Evolutionary conservation across 2,888 invertebrate species (phyloP).

Genomic region (Bellardia bayeri): DNA sequence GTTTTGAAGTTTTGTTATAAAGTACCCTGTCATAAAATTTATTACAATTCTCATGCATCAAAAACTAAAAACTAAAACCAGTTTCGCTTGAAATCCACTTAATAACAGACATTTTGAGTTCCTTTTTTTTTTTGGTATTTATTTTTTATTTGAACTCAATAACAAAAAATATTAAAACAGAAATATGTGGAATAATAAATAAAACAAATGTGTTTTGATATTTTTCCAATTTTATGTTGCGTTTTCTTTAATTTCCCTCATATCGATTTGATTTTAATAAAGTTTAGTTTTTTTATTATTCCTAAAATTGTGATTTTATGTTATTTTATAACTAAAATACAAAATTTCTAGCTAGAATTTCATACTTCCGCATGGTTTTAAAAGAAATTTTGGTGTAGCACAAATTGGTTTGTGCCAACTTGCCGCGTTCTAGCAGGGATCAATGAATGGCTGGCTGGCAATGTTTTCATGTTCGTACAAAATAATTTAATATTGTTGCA

Average conservation of each 20-base stretch:
- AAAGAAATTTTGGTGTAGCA: neutral
- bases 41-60: constrained; percentile 65
- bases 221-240: constrained; percentile 12
- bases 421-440: neutral
- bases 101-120: constrained; percentile 64
- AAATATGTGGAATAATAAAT: constrained; percentile 15
- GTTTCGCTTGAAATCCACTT: constrained; percentile 64
- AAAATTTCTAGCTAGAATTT: constrained; percentile 34
- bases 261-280: neutral
- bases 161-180: constrained; percentile 35
- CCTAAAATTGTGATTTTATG: constrained; percentile 1
- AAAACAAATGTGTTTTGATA: neutral
- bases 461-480: constrained; percentile 5
- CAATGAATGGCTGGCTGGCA: constrained; percentile 1
- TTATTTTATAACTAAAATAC: neutral
- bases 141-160: constrained; percentile 33
- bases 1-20: constrained; percentile 63
- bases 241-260: neutral
- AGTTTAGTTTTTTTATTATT: constrained; percentile 2
- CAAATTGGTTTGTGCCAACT: neutral
- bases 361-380: neutral
- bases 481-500: constrained; percentile 48
- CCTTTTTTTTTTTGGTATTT: constrained; percentile 33
- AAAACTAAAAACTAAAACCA: constrained; percentile 63
- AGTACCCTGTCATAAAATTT: constrained; percentile 65